These are phyloP conservation scores for Papilio demoleus DNA, from an alignment of 2,888 invertebrate species.

Conservation along the genomic window DNA sequence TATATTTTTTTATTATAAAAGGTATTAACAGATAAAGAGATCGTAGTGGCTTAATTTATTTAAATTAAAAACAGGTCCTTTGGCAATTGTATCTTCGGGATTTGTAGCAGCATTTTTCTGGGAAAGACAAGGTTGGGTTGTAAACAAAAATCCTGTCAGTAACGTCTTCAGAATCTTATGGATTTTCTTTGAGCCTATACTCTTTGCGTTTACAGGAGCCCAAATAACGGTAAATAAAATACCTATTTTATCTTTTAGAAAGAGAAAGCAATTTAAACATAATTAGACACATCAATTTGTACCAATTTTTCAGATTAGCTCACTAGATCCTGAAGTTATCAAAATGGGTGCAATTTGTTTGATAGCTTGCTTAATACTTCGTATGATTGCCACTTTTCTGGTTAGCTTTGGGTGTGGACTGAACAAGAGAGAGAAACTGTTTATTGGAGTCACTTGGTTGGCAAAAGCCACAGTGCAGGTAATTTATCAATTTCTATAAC, in stretches of 20 bases:
- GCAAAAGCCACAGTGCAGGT: slow-evolving; percentile 96
- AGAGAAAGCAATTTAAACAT: neutral
- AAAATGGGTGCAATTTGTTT: slow-evolving; percentile 86
- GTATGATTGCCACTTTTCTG: slow-evolving; percentile 84
- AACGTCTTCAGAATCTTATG: slow-evolving; percentile 91
- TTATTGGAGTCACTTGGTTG: slow-evolving; percentile 92
- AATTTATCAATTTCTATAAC: slow-evolving; percentile 44
- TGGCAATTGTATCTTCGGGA: slow-evolving; percentile 88
- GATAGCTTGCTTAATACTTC: slow-evolving; percentile 82
- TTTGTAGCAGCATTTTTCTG: slow-evolving; percentile 88
- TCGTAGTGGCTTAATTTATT: too few relatives aligned
- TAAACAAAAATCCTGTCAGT: slow-evolving; percentile 89
- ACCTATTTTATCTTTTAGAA: slow-evolving; percentile 42
- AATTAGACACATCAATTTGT: neutral
- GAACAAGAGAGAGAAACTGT: slow-evolving; percentile 91
- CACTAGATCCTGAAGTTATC: slow-evolving; percentile 85
- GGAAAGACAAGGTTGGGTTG: slow-evolving; percentile 89
- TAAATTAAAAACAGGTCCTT: slow-evolving; percentile 81
- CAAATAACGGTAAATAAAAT: slow-evolving; percentile 86
- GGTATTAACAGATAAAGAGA: too few relatives aligned
- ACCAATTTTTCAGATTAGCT: slow-evolving; percentile 64
- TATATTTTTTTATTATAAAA: neutral
- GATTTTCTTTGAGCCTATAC: slow-evolving; percentile 94
- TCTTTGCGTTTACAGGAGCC: slow-evolving; percentile 94
- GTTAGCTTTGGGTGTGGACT: slow-evolving; percentile 88